Conservation (phyloP, 2,888 invertebrate genomes). For the Nesidiocoris tenuis region DNA sequence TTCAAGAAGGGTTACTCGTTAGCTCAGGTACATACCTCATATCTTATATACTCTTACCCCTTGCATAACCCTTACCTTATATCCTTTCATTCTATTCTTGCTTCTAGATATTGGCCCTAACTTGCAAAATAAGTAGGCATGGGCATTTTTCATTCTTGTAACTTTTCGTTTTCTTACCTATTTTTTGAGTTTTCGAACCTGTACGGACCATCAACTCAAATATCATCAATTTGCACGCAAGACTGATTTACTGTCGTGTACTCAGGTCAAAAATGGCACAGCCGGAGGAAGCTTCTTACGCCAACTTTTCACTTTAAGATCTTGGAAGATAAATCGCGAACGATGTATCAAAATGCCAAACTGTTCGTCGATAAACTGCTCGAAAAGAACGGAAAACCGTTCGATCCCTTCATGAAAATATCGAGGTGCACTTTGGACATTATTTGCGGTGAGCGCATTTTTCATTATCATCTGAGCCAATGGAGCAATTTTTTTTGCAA, state of each 20-base stretch:
- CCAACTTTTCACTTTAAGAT: constrained; percentile 47
- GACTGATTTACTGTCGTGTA: no score
- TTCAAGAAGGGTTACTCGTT: constrained; percentile 16
- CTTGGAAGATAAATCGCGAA: constrained; percentile 31
- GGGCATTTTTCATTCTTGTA: no score
- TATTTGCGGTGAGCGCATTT: constrained; percentile 49
- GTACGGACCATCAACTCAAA: no score
- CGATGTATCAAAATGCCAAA: constrained; percentile 17
- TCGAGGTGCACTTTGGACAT: constrained; percentile 47
- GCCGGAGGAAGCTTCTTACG: constrained; percentile 42
- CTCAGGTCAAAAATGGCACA: constrained; percentile 45
- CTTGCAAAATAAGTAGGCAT: no score
- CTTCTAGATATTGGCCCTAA: no score
- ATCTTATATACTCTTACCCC: neutral
- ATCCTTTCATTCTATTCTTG: no score
- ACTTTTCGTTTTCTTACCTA: no score
- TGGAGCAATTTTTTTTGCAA: no score
- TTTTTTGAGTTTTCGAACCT: no score
- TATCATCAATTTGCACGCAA: neutral
- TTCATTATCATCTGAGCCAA: no score
- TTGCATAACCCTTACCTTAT: no score
- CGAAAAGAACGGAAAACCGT: constrained; percentile 2
- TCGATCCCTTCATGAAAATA: constrained; percentile 32
- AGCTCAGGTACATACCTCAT: constrained; percentile 35
- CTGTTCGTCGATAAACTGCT: constrained; percentile 11